A percentile compares a stretch with the other conserved stretches of the same genome.
phyloP scores from a whole-genome alignment of 2,888 invertebrate genomes.

The Drosophila acutilabella region DNA sequence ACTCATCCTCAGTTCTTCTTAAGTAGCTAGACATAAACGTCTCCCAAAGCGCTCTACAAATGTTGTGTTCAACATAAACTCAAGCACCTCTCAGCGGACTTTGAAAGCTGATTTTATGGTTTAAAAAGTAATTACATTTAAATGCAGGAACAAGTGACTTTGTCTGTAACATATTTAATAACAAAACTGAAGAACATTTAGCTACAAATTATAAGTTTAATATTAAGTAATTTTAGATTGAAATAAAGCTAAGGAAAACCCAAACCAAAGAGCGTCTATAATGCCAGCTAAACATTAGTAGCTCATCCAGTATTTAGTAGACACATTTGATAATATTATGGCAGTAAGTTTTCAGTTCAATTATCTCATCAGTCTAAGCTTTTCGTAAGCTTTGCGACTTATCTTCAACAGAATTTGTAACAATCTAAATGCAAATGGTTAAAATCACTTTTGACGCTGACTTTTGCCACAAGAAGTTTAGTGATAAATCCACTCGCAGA shows the following conservation, averaged over 20 bases:
- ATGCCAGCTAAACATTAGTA: not conserved
- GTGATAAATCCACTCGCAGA: conserved; percentile 68
- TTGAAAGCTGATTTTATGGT: conserved; percentile 17
- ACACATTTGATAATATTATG: conserved; percentile 5
- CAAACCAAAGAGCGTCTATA: not conserved
- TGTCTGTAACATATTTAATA: too few species aligned
- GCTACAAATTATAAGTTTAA: too few species aligned
- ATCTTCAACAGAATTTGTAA: conserved; percentile 31
- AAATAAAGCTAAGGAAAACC: too few species aligned
- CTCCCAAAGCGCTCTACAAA: conserved; percentile 1
- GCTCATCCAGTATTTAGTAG: conserved; percentile 10
- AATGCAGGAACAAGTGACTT: not conserved
- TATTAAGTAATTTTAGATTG: too few species aligned
- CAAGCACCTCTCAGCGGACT: conserved; percentile 12
- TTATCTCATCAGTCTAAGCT: conserved; percentile 17
- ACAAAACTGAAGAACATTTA: too few species aligned
- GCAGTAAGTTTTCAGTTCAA: conserved; percentile 11
- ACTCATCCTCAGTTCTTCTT: not conserved
- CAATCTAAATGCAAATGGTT: conserved; percentile 50
- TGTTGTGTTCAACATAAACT: conserved; percentile 9
- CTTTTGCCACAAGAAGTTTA: conserved; percentile 57
- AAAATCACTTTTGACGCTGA: conserved; percentile 64
- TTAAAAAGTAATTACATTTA: conserved; percentile 11
- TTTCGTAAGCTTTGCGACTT: conserved; percentile 1
- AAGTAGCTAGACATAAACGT: conserved; percentile 16